Base-by-base conservation (phyloP, 1,140 invertebrate species). In the Melitaea cinxia region DNA sequence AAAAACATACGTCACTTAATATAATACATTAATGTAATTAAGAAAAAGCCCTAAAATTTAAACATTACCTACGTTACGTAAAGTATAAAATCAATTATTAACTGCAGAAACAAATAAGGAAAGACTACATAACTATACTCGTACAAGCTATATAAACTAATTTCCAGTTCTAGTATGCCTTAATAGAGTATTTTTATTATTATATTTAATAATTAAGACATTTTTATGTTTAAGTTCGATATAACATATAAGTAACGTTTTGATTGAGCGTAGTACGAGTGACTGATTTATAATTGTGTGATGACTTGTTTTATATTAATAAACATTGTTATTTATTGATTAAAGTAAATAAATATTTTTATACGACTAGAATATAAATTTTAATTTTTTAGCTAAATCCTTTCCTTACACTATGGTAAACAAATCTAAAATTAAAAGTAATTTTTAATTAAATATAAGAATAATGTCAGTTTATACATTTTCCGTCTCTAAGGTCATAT, bases 301-400 rank as follows among this genome's bases (percentile, higher is more conserved):
- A 37, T 37, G 35, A 37, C 5, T 37, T 37, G 33, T 35, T 35
- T 12, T 37, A 37, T 37, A n/a, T 14, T 14, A 14, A 37, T 37
- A 37, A 37, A n/a, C 14, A 37, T 5, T 55, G 53, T 55, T 55
- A 55, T 56, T 45, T 56, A 42, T 56, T 56, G 37, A 56, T 14
- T 26, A 26, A 56, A 55, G 50, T n/a, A 37, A 55, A 56, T 56
- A 56, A 56, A 56, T 56, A 56, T 56, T 56, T 56, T 56, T 56
- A 23, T 56, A 56, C 54, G 12, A n/a, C 35, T 37, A 12, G n/a
- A 15, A n/a, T 37, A 1, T 37, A 4, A 0, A 4, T 37, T 37
- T 37, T 37, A 1, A 37, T 37, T 37, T 14, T 4, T 10, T 10
- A 37, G 35, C n/a, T 7, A 12, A 7, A 33, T 33, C 12, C 5